These are phyloP conservation scores for Malurus elegans DNA, from an alignment of 2,113 vertebrate species.

Conservation along the genomic window DNA sequence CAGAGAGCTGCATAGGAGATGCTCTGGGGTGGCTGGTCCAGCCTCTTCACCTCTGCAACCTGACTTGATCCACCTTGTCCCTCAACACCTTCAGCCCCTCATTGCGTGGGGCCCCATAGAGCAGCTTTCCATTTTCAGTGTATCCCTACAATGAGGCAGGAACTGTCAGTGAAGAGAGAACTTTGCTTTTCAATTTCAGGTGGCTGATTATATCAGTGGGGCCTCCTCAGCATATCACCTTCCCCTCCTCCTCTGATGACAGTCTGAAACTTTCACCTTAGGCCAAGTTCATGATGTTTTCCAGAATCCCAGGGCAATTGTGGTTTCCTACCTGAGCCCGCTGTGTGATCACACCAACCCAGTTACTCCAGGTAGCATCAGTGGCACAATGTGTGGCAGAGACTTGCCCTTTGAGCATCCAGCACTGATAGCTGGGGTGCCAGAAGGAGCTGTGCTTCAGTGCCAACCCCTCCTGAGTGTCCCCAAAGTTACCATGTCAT, in stretches of 20 bases:
- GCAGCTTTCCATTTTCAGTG: not conserved
- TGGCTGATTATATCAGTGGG: not conserved
- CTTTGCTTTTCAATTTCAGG: not conserved
- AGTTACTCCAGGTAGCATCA: not conserved
- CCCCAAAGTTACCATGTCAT: not conserved
- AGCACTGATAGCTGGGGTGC: not conserved
- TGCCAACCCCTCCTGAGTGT: not conserved
- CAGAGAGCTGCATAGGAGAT: not conserved
- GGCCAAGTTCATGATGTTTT: not conserved
- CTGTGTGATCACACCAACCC: not conserved
- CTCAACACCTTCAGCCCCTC: not conserved
- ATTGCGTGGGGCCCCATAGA: rapidly evolving
- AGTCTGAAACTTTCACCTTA: not conserved
- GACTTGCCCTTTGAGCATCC: not conserved
- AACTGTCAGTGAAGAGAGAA: not conserved
- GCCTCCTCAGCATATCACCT: not conserved
- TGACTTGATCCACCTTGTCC: not conserved
- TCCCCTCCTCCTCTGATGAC: not conserved
- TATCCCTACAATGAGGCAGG: not conserved
- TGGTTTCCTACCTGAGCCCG: rapidly evolving
- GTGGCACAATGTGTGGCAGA: not conserved
- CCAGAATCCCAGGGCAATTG: not conserved
- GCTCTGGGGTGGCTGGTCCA: not conserved
- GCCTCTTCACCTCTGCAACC: not conserved
- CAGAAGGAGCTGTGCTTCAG: not conserved